phyloP scores from a whole-genome alignment of 2,888 invertebrate genomes.

The Stenichneumon culpator region DNA sequence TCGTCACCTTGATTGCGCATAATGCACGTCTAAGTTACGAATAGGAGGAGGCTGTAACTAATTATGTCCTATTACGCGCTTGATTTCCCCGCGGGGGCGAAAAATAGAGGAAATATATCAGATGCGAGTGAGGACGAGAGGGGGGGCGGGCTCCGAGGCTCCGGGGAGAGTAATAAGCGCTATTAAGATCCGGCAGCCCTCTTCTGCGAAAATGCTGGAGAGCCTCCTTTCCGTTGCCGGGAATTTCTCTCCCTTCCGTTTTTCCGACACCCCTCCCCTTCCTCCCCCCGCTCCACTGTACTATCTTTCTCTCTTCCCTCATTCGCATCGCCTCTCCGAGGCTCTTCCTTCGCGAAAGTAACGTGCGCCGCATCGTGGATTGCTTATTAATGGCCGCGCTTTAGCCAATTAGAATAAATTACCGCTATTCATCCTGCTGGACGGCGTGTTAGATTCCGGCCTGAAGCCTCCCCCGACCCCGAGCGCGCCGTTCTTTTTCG shows the following conservation, averaged over 20 bases:
- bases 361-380: slow-evolving; percentile 75
- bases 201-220: slow-evolving; percentile 53
- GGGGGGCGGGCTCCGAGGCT: slow-evolving; percentile 68
- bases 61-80: slow-evolving; percentile 84
- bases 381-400: slow-evolving; percentile 81
- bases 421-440: slow-evolving; percentile 75
- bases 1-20: slow-evolving; percentile 84
- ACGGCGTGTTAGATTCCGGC: slow-evolving; percentile 47
- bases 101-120: slow-evolving; percentile 84
- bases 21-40: slow-evolving; percentile 83
- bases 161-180: slow-evolving; percentile 84
- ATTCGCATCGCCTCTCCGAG: slow-evolving; percentile 43
- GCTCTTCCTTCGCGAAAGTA: slow-evolving; percentile 65
- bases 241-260: slow-evolving; percentile 29
- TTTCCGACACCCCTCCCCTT: slow-evolving; percentile 63
- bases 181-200: slow-evolving; percentile 81
- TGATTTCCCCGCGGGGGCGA: slow-evolving; percentile 84
- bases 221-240: slow-evolving; percentile 64
- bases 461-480: neutral
- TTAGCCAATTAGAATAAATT: slow-evolving; percentile 83
- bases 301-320: slow-evolving; percentile 26
- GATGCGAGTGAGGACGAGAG: slow-evolving; percentile 66
- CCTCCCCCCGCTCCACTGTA: slow-evolving; percentile 45
- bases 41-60: slow-evolving; percentile 80
- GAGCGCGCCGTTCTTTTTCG: neutral